Evolutionary conservation across 2,797 vertebrate genomes (phyloP).

Genomic region (Lutra lutra): DNA sequence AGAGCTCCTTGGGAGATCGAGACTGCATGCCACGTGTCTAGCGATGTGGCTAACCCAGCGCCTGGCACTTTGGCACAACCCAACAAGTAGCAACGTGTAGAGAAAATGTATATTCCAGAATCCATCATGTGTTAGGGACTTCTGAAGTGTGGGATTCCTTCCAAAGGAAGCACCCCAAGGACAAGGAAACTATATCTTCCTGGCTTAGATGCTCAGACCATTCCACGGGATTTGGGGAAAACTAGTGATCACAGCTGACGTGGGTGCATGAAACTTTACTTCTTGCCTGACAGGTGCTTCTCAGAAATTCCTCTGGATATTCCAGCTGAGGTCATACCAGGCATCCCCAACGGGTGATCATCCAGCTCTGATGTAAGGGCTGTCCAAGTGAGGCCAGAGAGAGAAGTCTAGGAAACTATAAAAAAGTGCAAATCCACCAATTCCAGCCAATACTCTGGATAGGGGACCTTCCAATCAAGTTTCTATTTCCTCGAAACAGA

Average conservation of each 20-base stretch:
- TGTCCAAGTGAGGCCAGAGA: conserved; percentile 8
- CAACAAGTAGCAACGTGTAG: neutral
- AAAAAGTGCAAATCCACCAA: neutral
- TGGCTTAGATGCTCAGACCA: neutral
- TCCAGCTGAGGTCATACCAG: neutral
- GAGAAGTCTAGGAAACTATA: neutral
- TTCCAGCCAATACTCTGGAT: neutral
- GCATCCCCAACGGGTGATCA: conserved; percentile 50
- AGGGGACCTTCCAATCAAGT: neutral
- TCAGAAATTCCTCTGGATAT: conserved; percentile 36
- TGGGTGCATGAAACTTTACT: conserved; percentile 17
- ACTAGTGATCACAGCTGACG: neutral
- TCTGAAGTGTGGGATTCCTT: neutral
- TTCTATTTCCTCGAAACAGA: neutral
- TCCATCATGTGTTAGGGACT: neutral
- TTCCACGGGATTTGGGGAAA: conserved; percentile 50
- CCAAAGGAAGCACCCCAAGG: accelerated
- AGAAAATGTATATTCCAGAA: neutral
- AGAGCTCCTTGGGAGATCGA: neutral
- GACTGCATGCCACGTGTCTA: accelerated
- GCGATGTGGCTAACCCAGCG: neutral
- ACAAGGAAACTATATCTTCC: neutral
- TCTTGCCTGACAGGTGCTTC: conserved; percentile 8
- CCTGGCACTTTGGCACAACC: neutral
- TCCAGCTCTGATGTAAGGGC: conserved; percentile 48